Evolutionary conservation across 2,888 invertebrate species (phyloP), one percentile per base, ranked within the genome.

Genomic region (Xiphydria camelus): DNA sequence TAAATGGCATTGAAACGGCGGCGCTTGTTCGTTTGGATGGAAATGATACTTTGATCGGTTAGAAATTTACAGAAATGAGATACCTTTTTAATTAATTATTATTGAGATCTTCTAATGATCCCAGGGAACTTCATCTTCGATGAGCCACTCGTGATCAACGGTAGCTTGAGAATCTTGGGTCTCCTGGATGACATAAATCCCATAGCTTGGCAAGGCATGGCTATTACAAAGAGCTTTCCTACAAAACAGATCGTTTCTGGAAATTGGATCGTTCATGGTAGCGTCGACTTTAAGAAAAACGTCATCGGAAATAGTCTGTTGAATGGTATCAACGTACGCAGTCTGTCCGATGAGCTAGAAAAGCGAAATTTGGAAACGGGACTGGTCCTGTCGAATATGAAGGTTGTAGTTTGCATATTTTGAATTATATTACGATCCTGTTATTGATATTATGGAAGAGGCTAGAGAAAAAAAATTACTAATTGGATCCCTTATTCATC

Each of bases 221-320:
- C 57, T 1, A 47, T 70, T 4, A 56, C 33, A 2, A 57, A 29
- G 7, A 46, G 22, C 7, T 42, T 39, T 26, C 32, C 41, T 2
- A 22, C 64, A 0, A 54, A 63, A 5, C 80, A 82, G 59, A 60
- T 64, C 3, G 68, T 83, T 4, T 67, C 64, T 6, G 78, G 79
- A 4, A 73, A 76, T 20, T 83, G 83, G 82, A 75, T 62, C 2
- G 54, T 79, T 1, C 46, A 63, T 18, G 68, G 71, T 4, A 72
- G 76, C 42, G 56, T 80, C 10, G 57, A 65, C 21, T 76, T 80
- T 25, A 49, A 64, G n/a, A 62, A 71, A 14, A 52, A 72, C 40
- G 63, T 77, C 1, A 46, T 40, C 6, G 75, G 77, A 5, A 59
- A 50, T 40, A 73, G 68, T 2, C 40, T 59, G 2, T 54, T 80